Conservation (phyloP, 2,888 invertebrate species). For the Nemotelus nigrinus region DNA sequence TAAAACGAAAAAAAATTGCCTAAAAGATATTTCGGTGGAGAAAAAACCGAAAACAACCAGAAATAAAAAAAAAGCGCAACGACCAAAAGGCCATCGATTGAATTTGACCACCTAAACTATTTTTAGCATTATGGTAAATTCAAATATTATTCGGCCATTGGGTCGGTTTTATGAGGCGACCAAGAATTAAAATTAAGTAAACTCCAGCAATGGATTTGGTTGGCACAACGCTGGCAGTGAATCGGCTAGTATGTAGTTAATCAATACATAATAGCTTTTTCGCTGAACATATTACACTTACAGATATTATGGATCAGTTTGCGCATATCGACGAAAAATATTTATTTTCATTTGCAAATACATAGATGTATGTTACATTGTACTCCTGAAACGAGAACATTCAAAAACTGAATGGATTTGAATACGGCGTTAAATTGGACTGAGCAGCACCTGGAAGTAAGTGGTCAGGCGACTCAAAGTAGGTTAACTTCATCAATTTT, state of each 20-base stretch:
- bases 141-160: constrained; percentile 17
- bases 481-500: background rate
- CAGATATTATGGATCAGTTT: background rate
- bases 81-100: background rate
- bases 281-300: too few relatives aligned
- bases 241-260: too few relatives aligned
- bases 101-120: constrained; percentile 10
- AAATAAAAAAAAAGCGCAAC: constrained; percentile 1
- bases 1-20: background rate
- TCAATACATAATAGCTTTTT: too few relatives aligned
- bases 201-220: too few relatives aligned
- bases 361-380: background rate
- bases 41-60: background rate
- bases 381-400: constrained; percentile 1
- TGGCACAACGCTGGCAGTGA: too few relatives aligned
- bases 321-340: background rate
- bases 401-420: background rate
- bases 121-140: constrained; percentile 4
- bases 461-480: background rate
- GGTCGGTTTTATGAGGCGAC: background rate
- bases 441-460: background rate
- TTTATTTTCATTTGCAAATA: background rate
- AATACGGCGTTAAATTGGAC: background rate
- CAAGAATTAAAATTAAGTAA: too few relatives aligned
- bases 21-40: background rate